Base-by-base conservation (phyloP, 2,797 vertebrate species). In the Danio kyathit region DNA sequence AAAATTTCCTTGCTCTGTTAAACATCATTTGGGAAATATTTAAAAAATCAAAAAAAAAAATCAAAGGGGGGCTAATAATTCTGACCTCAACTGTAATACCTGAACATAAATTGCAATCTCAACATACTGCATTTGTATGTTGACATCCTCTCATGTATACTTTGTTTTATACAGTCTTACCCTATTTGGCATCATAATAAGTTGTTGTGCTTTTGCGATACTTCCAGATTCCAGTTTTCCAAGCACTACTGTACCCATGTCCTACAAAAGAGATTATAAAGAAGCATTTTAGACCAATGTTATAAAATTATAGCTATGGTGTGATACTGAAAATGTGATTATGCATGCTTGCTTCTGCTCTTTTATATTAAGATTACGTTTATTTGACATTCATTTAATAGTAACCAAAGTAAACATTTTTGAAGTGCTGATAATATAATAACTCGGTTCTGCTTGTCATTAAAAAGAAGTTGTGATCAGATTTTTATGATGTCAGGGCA, bases 171-270 rank as follows among this genome's bases (percentile, higher is more conserved):
- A 29, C 49, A 65, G 12, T 41, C 93, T 92, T 94, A 99, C 98
- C 96, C 98, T 96, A 91, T 99, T 99, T 89, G 98, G 98, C 98
- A 99, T 99, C 98, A 99, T 99, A 87, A 97, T 94, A 88, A 99
- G 95, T 91, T 98, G 97, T 82, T 98, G 97, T 89, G 97, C 97
- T 97, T 98, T 99, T 88, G 94, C 95, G 91, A 99, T 98, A 78
- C 88, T 95, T 82, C 98, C 98, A 0, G 98, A 99, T 92, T 99
- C 98, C 94, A 99, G 95, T 92, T 99, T 99, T 82, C 98, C 98
- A 16, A 99, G 95, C 87, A 99, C 95, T 80, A 99, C 98, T 11
- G 97, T 99, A 83, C 98, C 98, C 98, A 99, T 99, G 89, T 99
- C 98, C 98, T 99, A 86, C 41, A 88, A 14, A 84, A 17, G 67